Conservation (phyloP, 2,888 invertebrate species). For the Drosophila anomelani region DNA sequence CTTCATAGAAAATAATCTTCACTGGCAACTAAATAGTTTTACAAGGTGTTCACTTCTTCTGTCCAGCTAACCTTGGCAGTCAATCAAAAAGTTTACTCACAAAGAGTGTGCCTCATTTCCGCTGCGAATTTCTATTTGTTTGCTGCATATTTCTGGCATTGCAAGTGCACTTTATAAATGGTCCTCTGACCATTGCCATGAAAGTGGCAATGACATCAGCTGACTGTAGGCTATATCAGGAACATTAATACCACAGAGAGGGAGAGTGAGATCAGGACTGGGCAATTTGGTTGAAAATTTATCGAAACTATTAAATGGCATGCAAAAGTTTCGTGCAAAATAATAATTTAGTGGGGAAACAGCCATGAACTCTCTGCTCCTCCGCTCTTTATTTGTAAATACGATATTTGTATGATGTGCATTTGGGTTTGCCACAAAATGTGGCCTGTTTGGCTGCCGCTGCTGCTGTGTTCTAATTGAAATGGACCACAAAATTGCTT, state of each 20-base stretch:
- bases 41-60: too few species aligned
- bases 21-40: neutral
- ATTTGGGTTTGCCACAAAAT: constrained; percentile 25
- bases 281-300: constrained; percentile 17
- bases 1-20: neutral
- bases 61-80: neutral
- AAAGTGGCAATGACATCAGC: constrained; percentile 65
- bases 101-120: constrained; percentile 25
- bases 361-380: constrained; percentile 1
- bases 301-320: constrained; percentile 13
- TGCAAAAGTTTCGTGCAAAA: constrained; percentile 7
- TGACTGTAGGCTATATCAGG: constrained; percentile 17
- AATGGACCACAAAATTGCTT: constrained; percentile 63
- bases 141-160: constrained; percentile 16
- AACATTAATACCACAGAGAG: constrained; percentile 1
- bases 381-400: neutral
- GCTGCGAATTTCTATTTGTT: constrained; percentile 17
- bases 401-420: constrained; percentile 17
- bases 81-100: constrained; percentile 1
- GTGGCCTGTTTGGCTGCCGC: constrained; percentile 29
- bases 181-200: constrained; percentile 23
- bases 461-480: constrained; percentile 51
- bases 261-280: constrained; percentile 25
- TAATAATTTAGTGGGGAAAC: constrained; percentile 7
- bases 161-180: constrained; percentile 43